Base-by-base conservation (phyloP, 2,113 vertebrate species). In the Megalops atlanticus region DNA sequence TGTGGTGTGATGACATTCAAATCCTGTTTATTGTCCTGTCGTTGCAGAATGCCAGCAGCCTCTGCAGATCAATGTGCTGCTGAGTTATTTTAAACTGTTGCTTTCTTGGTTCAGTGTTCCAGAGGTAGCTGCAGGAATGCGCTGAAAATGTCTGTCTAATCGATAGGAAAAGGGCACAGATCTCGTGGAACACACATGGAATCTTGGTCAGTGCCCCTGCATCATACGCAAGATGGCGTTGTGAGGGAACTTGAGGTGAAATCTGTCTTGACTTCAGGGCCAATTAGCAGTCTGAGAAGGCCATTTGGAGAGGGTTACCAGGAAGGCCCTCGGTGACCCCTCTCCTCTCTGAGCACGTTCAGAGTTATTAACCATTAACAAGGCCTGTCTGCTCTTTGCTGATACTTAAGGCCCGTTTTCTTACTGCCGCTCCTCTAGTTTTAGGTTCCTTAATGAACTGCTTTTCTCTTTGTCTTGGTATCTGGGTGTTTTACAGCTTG, bases 211-310 rank as follows among this genome's bases (percentile, higher is more conserved):
- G 35, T 71, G 14, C 36, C 69, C 58, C 39, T 39, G 76, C 85
- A 87, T 84, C 86, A 83, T n/a, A 6, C 71, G 79, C 68, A 39
- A 11, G 16, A 80, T 82, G 64, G 3, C 58, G 78, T 33, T 79
- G 68, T 38, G n/a, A 45, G 58, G 45, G 74, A 74, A 71, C 35
- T 38, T 74, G 75, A 77, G 70, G 40, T 27, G 76, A 27, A 49
- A 39, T 54, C 38, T 39, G 49, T n/a, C 36, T 35, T 64, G 49
- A 77, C 76, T 58, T n/a, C n/a, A 39, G 58, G 38, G 76, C 33
- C 76, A 77, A 77, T 77, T 77, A 77, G 58, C 21, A 58, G 36
- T n/a, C 72, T 80, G 47, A 45, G 49, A 73, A 41, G 31, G 12
- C 41, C 24, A 36, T 80, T 80, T 73, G 43, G 38, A 49, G 41